Evolutionary conservation across 2,113 vertebrate species (phyloP), one percentile per base, ranked within the genome.

Genomic region (Leptobrachium leishanense): DNA sequence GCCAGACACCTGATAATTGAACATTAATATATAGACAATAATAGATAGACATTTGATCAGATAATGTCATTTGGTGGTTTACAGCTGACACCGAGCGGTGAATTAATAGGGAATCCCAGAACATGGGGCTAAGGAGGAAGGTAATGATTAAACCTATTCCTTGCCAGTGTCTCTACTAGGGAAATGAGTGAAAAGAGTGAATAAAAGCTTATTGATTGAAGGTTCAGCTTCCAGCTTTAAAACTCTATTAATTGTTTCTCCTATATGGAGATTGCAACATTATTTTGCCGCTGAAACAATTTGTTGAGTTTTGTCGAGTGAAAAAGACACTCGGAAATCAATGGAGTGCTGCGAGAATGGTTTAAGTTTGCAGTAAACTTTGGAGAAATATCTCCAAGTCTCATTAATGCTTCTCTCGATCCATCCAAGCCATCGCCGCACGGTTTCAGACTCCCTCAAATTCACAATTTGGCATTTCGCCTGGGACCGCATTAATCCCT

Each of bases 401-500:
- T 74, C 71, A 74, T 73, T 77, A 77, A 72, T 74, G 43, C 64
- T 68, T 68, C 75, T 67, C 31, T 64, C 79, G 64, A 54, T 72
- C 74, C 43, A 57, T 40, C 55, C 63, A 9, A 64, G 53, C 72
- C 67, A 63, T 65, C 69, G 43, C 62, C 5, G 31, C 12, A 39
- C 43, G 62, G 53, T 71, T 69, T 79, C 74, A 40, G 44, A 70
- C 73, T 44, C 73, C 12, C 75, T 46, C 76, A 70, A 68, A 72
- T 82, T 68, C 76, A 44, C 39, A 6, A 59, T 69, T 77, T 85
- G 80, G 84, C 80, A n/a, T 81, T 74, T 72, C 62, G 80, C 82
- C 80, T 72, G 82, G 77, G 82, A 83, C 82, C 74, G 53, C 82
- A 82, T 83, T 83, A 77, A 83, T 64, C 54, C 62, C 74, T 81